These are phyloP conservation scores for Hipparchia sbordonii DNA, from an alignment of 2,888 invertebrate species.

Conservation along the genomic window DNA sequence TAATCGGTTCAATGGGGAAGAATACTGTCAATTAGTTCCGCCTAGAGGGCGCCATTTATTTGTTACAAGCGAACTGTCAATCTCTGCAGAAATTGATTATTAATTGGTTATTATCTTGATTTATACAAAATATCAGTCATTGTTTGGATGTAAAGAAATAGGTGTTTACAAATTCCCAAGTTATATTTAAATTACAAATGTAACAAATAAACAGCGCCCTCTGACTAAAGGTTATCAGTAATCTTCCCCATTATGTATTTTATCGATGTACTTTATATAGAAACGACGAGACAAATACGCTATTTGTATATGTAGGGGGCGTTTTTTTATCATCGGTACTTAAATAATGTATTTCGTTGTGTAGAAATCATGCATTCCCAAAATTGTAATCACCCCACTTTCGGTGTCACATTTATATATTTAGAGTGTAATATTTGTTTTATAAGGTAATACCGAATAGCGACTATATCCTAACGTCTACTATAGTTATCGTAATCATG, in stretches of 20 bases:
- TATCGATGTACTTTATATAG: constrained; percentile 48
- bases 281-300: constrained; percentile 60
- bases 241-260: constrained; percentile 49
- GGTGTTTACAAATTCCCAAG: no score
- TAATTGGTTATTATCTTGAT: no score
- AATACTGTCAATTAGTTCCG: no score
- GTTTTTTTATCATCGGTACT: constrained; percentile 76
- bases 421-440: constrained; percentile 78
- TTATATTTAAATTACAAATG: no score
- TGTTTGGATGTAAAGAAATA: no score
- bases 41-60: no score
- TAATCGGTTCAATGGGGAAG: constrained; percentile 40
- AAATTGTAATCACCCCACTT: constrained; percentile 76
- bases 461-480: constrained; percentile 61
- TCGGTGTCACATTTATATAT: constrained; percentile 74
- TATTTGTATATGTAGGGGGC: constrained; percentile 70
- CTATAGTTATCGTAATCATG: constrained; percentile 70
- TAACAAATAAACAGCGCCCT: no score
- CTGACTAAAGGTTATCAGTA: no score
- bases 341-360: constrained; percentile 76
- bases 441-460: constrained; percentile 73
- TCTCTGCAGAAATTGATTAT: no score
- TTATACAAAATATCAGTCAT: no score
- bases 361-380: constrained; percentile 80
- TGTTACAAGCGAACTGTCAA: no score